A percentile compares a stretch with the other conserved stretches of the same genome.
These are phyloP conservation scores for Strongylocentrotus purpuratus DNA, from an alignment of 35 echinoderm and acorn worm species.

Conservation along the genomic window DNA sequence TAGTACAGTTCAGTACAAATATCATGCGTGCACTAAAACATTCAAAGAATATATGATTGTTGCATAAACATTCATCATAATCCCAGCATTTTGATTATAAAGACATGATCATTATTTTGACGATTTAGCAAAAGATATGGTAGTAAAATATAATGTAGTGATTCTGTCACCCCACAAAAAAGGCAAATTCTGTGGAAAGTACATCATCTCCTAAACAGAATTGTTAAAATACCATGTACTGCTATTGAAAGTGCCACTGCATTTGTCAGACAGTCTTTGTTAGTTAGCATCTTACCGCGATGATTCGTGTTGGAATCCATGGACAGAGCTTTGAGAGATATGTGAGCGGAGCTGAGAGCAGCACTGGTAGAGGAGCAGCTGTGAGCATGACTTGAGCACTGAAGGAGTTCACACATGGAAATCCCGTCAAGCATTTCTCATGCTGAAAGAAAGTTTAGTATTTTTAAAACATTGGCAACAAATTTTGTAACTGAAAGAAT, in stretches of 20 bases:
- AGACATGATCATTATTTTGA: not conserved
- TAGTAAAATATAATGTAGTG: not conserved
- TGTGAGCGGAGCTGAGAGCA: constrained; percentile 49
- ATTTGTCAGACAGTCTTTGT: not conserved
- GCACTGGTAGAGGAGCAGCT: constrained; percentile 48
- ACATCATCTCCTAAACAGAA: not conserved
- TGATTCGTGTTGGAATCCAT: constrained; percentile 39
- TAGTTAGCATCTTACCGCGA: not conserved
- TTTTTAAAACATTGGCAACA: not conserved
- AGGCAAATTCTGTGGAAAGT: not conserved
- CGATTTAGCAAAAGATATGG: not conserved
- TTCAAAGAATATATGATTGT: too few relatives aligned
- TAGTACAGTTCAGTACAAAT: too few relatives aligned
- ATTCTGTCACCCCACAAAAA: too few relatives aligned
- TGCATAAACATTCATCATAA: too few relatives aligned
- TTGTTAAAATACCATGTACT: not conserved
- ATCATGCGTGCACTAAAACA: too few relatives aligned
- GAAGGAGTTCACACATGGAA: constrained; percentile 71
- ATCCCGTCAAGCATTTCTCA: constrained; percentile 64
- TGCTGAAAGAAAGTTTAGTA: constrained; percentile 35
- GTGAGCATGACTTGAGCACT: constrained; percentile 77
- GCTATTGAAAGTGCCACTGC: not conserved
- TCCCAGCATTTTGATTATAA: too few relatives aligned
- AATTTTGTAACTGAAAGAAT: not conserved
- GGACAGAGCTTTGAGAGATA: constrained; percentile 34